Conservation (phyloP, 2,888 invertebrate genomes). For the Tachina lurida region DNA sequence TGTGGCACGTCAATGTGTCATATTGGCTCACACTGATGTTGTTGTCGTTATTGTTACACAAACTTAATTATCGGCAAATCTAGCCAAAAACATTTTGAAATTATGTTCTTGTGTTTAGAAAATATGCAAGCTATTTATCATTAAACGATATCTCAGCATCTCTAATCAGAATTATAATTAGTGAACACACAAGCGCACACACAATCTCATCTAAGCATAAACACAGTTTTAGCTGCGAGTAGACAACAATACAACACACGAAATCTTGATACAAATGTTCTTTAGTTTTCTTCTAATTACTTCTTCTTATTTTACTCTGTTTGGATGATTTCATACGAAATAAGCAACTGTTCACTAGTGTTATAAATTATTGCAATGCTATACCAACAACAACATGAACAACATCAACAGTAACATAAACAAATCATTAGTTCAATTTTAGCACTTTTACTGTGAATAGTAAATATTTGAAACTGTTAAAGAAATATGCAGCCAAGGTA, state of each 20-base stretch:
- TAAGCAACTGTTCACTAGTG: slow-evolving; percentile 24
- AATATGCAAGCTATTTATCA: slow-evolving; percentile 68
- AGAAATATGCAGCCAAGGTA: background rate
- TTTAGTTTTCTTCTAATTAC: background rate
- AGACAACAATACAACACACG: background rate
- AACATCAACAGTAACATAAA: background rate
- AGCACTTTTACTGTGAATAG: background rate
- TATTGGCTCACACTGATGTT: slow-evolving; percentile 21
- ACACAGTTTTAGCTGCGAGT: background rate
- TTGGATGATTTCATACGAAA: slow-evolving; percentile 2
- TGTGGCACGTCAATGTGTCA: slow-evolving; percentile 20
- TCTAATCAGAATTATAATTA: slow-evolving; percentile 71
- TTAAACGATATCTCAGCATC: slow-evolving; percentile 68
- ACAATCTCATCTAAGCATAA: background rate
- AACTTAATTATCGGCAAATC: slow-evolving; percentile 70
- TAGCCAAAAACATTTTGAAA: slow-evolving; percentile 68
- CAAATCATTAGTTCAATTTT: slow-evolving; percentile 27
- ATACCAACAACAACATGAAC: slow-evolving; percentile 9
- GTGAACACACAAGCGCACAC: slow-evolving; percentile 43
- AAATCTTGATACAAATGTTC: slow-evolving; percentile 41
- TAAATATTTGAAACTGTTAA: background rate
- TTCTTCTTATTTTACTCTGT: background rate
- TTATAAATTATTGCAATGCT: slow-evolving; percentile 20
- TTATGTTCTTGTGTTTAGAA: slow-evolving; percentile 66
- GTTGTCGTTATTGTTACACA: slow-evolving; percentile 56